Percentiles rank a stretch among this genome's conserved stretches.
Conservation (phyloP, 2,797 vertebrate genomes). For the Alauda arvensis region DNA sequence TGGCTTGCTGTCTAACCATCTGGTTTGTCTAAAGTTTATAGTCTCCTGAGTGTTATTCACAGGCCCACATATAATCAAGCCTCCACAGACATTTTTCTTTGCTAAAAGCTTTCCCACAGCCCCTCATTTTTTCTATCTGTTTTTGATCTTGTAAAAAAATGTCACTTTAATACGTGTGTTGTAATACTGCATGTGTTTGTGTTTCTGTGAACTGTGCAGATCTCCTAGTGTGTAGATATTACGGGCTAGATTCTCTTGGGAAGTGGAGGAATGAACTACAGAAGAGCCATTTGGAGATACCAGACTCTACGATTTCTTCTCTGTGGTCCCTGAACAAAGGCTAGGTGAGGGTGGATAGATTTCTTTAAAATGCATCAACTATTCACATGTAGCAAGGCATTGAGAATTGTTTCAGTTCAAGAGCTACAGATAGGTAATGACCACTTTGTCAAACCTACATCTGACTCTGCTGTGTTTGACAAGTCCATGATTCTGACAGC, state of each 20-base stretch:
- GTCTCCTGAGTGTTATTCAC: conserved; percentile 66
- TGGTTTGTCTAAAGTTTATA: conserved; percentile 66
- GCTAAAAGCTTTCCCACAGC: conserved; percentile 68
- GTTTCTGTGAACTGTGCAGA: conserved; percentile 28
- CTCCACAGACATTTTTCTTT: conserved; percentile 60
- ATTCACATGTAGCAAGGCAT: background rate
- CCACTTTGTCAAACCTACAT: background rate
- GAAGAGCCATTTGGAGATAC: background rate
- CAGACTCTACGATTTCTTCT: background rate
- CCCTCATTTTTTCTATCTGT: conserved; percentile 58
- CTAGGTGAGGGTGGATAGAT: background rate
- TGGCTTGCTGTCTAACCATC: conserved; percentile 63
- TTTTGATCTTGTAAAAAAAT: conserved; percentile 61
- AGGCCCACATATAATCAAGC: conserved; percentile 63
- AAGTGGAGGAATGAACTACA: background rate
- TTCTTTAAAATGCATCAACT: background rate
- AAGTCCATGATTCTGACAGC: background rate
- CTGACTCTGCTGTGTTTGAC: background rate
- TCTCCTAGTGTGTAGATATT: conserved; percentile 40
- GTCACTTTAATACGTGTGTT: conserved; percentile 35
- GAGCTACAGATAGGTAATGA: background rate
- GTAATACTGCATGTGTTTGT: conserved; percentile 33
- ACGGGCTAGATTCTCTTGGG: conserved; percentile 26
- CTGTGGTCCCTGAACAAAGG: background rate
- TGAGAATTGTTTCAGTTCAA: background rate